These are phyloP conservation scores for Drosophila nr. fundita DNA, from an alignment of 2,888 invertebrate genomes.

Conservation along the genomic window DNA sequence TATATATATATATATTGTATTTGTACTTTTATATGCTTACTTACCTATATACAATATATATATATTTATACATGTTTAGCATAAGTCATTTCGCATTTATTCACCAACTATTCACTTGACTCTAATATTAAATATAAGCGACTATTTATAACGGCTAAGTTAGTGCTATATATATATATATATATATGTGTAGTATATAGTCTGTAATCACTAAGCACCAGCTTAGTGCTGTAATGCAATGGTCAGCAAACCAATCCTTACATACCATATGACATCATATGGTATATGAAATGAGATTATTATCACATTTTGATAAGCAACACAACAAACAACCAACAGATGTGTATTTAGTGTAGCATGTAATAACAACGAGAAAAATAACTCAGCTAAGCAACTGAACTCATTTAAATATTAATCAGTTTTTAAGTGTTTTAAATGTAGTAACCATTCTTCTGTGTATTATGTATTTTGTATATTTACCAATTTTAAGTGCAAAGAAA, in stretches of 20 bases:
- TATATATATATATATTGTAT: constrained; percentile 26
- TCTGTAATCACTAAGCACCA: not conserved
- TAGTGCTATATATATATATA: not conserved
- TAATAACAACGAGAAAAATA: constrained; percentile 30
- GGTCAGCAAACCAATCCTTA: constrained; percentile 3
- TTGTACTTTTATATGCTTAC: constrained; percentile 36
- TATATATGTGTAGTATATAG: not conserved
- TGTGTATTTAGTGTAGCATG: not conserved
- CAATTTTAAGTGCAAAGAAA: constrained; percentile 41
- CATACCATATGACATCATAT: constrained; percentile 1
- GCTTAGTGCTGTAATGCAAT: constrained; percentile 3
- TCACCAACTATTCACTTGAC: constrained; percentile 19
- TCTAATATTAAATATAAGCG: constrained; percentile 25
- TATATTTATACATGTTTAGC: constrained; percentile 24
- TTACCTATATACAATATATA: constrained; percentile 6
- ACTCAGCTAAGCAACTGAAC: constrained; percentile 34
- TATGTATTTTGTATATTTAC: constrained; percentile 62
- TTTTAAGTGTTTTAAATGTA: constrained; percentile 48
- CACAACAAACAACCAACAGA: not conserved
- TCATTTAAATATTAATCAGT: constrained; percentile 30
- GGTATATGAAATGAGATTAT: constrained; percentile 82
- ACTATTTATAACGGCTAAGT: constrained; percentile 61
- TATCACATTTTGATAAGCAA: constrained; percentile 31
- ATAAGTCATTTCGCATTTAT: constrained; percentile 22
- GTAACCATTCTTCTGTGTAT: constrained; percentile 44